phyloP scores from a whole-genome alignment of 2,113 vertebrate species.

The Haemorhous mexicanus region DNA sequence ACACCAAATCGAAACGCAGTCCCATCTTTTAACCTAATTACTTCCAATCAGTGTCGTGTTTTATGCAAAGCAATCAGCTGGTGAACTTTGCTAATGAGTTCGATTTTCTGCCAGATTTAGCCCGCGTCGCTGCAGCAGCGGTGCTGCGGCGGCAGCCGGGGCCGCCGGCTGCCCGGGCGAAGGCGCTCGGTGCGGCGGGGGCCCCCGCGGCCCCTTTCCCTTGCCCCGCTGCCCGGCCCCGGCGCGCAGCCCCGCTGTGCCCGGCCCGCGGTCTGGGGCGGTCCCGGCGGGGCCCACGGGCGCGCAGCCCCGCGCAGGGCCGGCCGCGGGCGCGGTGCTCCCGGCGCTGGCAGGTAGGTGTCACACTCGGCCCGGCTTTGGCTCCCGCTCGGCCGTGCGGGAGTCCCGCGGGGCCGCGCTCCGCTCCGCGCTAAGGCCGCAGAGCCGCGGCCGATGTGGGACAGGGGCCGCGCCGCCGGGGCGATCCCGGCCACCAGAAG shows the following conservation, averaged over 20 bases:
- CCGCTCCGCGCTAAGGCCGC: neutral
- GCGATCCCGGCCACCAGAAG: neutral
- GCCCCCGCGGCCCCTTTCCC: neutral
- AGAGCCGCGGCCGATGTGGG: neutral
- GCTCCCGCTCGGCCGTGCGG: slow-evolving; percentile 23
- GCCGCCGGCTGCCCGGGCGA: neutral
- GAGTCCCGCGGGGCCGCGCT: neutral
- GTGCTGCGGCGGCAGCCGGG: slow-evolving; percentile 64
- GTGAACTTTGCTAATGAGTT: slow-evolving; percentile 97
- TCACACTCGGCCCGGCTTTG: slow-evolving; percentile 95
- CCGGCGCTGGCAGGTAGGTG: slow-evolving; percentile 95
- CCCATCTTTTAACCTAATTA: slow-evolving; percentile 95
- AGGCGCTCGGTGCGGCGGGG: neutral
- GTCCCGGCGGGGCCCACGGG: neutral
- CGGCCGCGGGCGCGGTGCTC: slow-evolving; percentile 54
- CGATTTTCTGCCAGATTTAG: slow-evolving; percentile 99
- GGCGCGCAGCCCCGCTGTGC: neutral
- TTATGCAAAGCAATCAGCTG: slow-evolving; percentile 95
- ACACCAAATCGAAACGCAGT: slow-evolving; percentile 65
- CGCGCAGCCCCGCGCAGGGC: neutral
- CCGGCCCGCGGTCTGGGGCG: neutral
- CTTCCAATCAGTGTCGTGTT: slow-evolving; percentile 87
- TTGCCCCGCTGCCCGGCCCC: rapidly evolving
- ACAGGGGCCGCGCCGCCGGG: neutral
- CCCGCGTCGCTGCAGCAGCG: slow-evolving; percentile 87